Evolutionary conservation across 1,140 invertebrate species (phyloP), one percentile per base, ranked within the genome.

Genomic region (Homarus americanus): DNA sequence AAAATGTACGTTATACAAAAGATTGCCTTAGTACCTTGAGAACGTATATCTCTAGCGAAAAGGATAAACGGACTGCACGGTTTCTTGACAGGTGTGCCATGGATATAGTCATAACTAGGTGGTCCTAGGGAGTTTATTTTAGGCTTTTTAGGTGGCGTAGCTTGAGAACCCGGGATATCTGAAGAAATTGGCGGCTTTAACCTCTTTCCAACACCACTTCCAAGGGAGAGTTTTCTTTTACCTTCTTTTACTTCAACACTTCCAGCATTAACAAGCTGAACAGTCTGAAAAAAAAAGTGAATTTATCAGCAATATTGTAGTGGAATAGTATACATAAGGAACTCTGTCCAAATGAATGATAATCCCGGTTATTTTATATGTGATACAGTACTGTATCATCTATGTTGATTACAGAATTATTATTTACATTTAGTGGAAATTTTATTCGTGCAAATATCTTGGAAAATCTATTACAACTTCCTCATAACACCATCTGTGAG

Each of bases 51-150:
- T 76, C 88, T 90, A 1, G 88, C 76, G 41, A 76, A 90, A 24
- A 83, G 49, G 24, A 90, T 90, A 63, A 90, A 90, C 0, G 88
- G 63, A 53, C 88, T 84, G 58, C 80, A 76, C 20, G 88, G 80
- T 76, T 73, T 90, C 58, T 83, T 90, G 15, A 90, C 49, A 7
- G 80, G 82, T 32, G 34, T 90, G 7, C 79, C 82, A 20, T 83
- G 53, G n/a, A 83, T 28, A 38, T 84, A 83, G 10, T 90, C 88
- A 69, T 38, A 78, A 17, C 34, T 17, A 58, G 69, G 34, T 58
- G 80, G 82, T 36, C 28, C 38, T 58, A 90, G 40, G 1, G 88
- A 90, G 15, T 78, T 78, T 4, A 66, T 12, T 41, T 90, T 83
- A 28, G 38, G 24, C 38, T 90, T 90, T 82, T 90, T 90, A 24